phyloP scores from a whole-genome alignment of 2,888 invertebrate species.

The Tupiocoris notatus region DNA sequence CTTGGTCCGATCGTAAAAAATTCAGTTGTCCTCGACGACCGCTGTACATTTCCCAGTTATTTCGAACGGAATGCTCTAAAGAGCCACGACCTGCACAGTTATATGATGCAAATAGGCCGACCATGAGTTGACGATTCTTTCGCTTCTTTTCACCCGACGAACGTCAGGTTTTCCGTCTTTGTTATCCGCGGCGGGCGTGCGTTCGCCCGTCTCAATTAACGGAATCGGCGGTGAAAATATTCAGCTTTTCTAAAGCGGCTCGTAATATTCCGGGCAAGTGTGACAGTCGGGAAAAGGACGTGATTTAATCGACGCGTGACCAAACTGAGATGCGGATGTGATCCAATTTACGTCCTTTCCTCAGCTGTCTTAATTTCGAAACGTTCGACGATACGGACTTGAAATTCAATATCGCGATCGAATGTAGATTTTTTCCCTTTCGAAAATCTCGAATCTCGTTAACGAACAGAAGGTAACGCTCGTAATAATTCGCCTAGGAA shows the following conservation, averaged over 20 bases:
- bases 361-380: neutral
- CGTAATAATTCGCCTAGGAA: no score
- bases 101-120: conserved; percentile 35
- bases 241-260: conserved; percentile 24
- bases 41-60: conserved; percentile 27
- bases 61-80: conserved; percentile 26
- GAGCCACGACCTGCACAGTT: conserved; percentile 24
- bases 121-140: conserved; percentile 35
- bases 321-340: conserved; percentile 2
- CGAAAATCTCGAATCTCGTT: no score
- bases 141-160: neutral
- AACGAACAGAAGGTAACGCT: no score
- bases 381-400: no score
- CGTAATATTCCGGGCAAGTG: conserved; percentile 35
- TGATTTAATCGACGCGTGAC: conserved; percentile 32
- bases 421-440: no score
- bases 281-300: conserved; percentile 26
- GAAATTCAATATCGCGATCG: no score
- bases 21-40: no score
- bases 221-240: conserved; percentile 31
- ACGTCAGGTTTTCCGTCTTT: conserved; percentile 18
- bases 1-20: no score
- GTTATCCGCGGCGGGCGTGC: conserved; percentile 20
- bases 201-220: conserved; percentile 37
- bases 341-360: neutral